phyloP scores from a whole-genome alignment of 37 sponge, comb jelly and placozoan species.

The Tethya wilhelma region DNA sequence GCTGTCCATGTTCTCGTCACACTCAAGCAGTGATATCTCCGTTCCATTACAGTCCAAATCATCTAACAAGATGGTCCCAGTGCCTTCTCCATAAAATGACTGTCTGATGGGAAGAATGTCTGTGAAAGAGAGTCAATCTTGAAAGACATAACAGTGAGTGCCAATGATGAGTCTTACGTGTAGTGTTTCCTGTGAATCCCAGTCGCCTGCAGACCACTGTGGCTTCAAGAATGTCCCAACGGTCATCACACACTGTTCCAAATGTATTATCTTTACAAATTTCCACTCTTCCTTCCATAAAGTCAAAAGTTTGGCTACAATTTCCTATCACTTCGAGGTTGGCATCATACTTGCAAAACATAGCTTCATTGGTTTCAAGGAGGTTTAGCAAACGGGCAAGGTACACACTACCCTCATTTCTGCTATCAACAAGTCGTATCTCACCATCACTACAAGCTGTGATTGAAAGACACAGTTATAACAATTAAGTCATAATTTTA shows the following conservation, averaged over 20 bases:
- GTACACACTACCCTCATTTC: too few species aligned
- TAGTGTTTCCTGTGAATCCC: not conserved
- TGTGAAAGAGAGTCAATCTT: not conserved
- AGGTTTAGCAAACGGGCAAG: too few species aligned
- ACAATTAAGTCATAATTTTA: not conserved
- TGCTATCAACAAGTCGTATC: not conserved
- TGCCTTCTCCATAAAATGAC: not conserved
- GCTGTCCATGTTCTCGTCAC: not conserved
- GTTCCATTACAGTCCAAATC: slow-evolving; percentile 3
- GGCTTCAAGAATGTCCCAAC: slow-evolving; percentile 24
- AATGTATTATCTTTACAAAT: slow-evolving; percentile 9
- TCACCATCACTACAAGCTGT: slow-evolving; percentile 1
- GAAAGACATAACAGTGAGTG: not conserved
- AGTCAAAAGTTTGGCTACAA: not conserved
- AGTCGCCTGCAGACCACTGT: slow-evolving; percentile 19
- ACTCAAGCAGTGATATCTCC: not conserved
- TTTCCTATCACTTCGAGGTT: not conserved
- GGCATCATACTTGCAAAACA: not conserved
- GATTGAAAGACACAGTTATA: not conserved
- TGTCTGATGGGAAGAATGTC: not conserved
- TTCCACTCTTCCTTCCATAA: slow-evolving; percentile 15
- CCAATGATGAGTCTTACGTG: not conserved
- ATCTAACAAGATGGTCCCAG: not conserved
- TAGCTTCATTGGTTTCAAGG: too few species aligned
- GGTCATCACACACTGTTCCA: slow-evolving; percentile 35